Evolutionary conservation across 2,888 invertebrate genomes (phyloP).

Genomic region (Sclerodermus sp.): DNA sequence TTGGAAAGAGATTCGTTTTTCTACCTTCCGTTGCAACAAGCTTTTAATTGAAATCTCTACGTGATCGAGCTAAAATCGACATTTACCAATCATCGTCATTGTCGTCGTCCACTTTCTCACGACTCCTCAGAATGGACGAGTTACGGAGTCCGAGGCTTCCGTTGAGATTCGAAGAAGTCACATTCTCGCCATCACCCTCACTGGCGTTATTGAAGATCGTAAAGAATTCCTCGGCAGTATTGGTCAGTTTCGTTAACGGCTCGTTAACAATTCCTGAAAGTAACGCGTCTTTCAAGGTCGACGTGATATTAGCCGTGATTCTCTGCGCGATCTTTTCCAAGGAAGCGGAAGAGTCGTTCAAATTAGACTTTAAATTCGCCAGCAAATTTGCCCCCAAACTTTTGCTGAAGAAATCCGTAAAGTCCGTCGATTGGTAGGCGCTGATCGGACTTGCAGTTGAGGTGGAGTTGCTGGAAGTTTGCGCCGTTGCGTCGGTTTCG

Average conservation of each 20-base stretch:
- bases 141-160: too few species aligned
- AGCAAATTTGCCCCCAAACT: conserved; percentile 37
- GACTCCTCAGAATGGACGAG: too few species aligned
- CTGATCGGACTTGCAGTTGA: too few species aligned
- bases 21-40: too few species aligned
- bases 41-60: too few species aligned
- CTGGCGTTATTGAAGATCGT: too few species aligned
- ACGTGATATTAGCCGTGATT: conserved; percentile 38
- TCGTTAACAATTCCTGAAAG: conserved; percentile 6
- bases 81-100: conserved; percentile 63
- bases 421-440: neutral
- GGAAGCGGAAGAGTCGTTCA: conserved; percentile 28
- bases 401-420: conserved; percentile 34
- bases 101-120: conserved; percentile 38
- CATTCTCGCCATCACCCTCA: too few species aligned
- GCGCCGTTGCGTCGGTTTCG: neutral
- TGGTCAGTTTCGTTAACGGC: neutral
- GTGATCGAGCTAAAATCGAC: neutral
- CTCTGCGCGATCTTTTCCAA: conserved; percentile 35
- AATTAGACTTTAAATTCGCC: conserved; percentile 25
- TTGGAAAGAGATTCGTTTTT: conserved; percentile 11
- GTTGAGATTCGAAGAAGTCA: too few species aligned
- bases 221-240: neutral
- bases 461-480: too few species aligned
- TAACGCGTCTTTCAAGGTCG: conserved; percentile 31